Percentiles rank a stretch among this genome's conserved stretches.
These are phyloP conservation scores for Ursus arctos DNA, from an alignment of 2,113 vertebrate species.

Conservation along the genomic window DNA sequence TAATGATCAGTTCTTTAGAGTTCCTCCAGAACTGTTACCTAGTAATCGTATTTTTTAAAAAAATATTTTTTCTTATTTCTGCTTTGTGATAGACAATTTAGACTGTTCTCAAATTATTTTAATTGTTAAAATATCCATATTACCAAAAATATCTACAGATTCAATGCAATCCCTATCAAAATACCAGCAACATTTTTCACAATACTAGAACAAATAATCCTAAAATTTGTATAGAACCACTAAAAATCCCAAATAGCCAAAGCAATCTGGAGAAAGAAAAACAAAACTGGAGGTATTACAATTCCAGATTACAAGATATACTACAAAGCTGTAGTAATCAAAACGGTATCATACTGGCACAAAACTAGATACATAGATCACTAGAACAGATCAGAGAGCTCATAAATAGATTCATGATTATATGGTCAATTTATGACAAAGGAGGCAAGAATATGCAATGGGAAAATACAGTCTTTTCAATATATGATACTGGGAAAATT, in stretches of 20 bases:
- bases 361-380: neutral
- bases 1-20: neutral
- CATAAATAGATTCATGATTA: neutral
- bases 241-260: neutral
- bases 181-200: neutral
- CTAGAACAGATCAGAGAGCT: neutral
- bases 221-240: neutral
- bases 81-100: neutral
- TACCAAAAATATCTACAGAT: neutral
- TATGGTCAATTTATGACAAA: neutral
- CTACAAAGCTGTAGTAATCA: neutral
- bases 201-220: neutral
- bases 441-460: neutral
- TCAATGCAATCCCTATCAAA: neutral
- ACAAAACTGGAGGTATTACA: neutral
- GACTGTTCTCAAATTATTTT: neutral
- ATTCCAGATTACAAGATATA: neutral
- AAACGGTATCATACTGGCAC: neutral
- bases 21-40: neutral
- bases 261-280: neutral
- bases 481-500: neutral
- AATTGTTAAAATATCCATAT: neutral
- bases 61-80: neutral
- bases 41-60: neutral
- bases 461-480: neutral